phyloP scores from a whole-genome alignment of 2,888 invertebrate genomes.

The Melipona bicolor region DNA sequence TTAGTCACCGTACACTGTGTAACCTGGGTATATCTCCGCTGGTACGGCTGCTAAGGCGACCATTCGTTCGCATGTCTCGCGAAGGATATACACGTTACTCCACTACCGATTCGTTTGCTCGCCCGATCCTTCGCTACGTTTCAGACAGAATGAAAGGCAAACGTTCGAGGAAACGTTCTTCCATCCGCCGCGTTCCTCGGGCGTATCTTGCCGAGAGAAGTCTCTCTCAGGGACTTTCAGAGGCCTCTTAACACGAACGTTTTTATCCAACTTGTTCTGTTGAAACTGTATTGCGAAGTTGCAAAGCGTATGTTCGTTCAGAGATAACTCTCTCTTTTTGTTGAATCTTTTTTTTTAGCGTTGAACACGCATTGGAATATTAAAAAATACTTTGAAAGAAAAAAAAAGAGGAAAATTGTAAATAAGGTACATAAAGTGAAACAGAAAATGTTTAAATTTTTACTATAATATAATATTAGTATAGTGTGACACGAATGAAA shows the following conservation, averaged over 20 bases:
- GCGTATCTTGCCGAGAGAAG: conserved; percentile 9
- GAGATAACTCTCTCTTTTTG: too few relatives aligned
- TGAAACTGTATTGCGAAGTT: neutral
- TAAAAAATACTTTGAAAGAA: too few relatives aligned
- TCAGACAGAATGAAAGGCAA: conserved; percentile 50
- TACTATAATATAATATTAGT: too few relatives aligned
- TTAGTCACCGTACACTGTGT: conserved; percentile 80
- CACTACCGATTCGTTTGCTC: conserved; percentile 67
- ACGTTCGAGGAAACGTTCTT: conserved; percentile 33
- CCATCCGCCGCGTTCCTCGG: neutral
- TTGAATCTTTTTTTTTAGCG: too few relatives aligned
- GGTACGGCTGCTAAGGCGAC: conserved; percentile 53
- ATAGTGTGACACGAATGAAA: too few relatives aligned
- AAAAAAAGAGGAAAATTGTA: too few relatives aligned
- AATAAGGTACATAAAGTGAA: too few relatives aligned
- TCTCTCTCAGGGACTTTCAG: neutral
- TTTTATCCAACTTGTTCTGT: neutral
- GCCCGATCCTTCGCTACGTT: conserved; percentile 42
- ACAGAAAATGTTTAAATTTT: too few relatives aligned
- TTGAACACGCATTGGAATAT: too few relatives aligned
- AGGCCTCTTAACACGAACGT: neutral
- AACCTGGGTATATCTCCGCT: conserved; percentile 70
- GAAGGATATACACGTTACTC: conserved; percentile 68
- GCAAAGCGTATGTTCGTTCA: neutral
- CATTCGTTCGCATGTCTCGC: conserved; percentile 65